Evolutionary conservation across 64 coral and sea anemone genomes (phyloP).

Genomic region (Acropora tenuis): DNA sequence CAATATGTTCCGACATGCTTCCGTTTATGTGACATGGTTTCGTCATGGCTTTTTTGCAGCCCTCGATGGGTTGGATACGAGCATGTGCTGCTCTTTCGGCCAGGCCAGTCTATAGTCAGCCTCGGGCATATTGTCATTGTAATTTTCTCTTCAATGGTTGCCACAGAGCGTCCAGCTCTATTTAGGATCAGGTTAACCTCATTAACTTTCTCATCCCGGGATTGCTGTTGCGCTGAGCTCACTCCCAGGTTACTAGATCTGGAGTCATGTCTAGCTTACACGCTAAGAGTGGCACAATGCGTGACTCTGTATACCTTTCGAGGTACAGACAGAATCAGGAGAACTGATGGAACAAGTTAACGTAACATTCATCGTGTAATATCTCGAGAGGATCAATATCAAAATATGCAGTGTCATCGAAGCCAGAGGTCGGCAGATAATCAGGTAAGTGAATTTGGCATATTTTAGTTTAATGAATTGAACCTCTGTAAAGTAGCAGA

Average conservation of each 20-base stretch:
- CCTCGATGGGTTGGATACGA: conserved; percentile 32
- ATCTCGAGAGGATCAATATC: no score
- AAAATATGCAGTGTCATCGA: no score
- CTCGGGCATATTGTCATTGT: background rate
- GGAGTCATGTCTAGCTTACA: conserved; percentile 7
- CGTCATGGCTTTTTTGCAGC: conserved; percentile 15
- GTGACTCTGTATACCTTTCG: conserved; percentile 3
- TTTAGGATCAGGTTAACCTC: conserved; percentile 13
- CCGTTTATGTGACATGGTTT: background rate
- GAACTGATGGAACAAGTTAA: background rate
- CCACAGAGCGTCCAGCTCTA: background rate
- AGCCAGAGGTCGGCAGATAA: no score
- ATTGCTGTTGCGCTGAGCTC: conserved; percentile 13
- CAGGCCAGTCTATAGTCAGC: conserved; percentile 41
- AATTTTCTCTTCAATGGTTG: background rate
- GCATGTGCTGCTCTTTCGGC: conserved; percentile 50
- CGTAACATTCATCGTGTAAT: no score
- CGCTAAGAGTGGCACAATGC: background rate
- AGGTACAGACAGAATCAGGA: conserved; percentile 23
- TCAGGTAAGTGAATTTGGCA: no score
- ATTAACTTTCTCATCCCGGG: background rate
- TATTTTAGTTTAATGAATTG: no score
- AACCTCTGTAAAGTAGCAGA: background rate
- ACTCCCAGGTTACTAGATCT: conserved; percentile 20
- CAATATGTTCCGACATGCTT: no score